Evolutionary conservation across 2,113 vertebrate genomes (phyloP).

Genomic region (Herpailurus yagouaroundi): DNA sequence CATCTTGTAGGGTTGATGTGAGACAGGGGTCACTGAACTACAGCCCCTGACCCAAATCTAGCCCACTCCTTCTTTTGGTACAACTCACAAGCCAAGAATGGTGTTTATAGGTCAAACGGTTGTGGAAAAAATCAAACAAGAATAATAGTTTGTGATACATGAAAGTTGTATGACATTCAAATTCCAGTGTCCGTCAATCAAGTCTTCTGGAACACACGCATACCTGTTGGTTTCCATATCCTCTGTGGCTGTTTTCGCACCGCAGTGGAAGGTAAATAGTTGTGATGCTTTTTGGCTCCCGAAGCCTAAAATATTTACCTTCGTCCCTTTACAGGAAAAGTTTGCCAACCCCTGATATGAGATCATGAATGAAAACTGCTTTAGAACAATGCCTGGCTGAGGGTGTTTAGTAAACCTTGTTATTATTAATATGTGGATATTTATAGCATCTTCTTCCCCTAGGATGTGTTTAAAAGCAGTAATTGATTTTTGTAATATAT

Average conservation of each 20-base stretch:
- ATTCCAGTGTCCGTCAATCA: not conserved
- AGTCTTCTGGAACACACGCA: not conserved
- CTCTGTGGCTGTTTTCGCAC: not conserved
- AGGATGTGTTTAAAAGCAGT: not conserved
- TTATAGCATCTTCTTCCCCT: not conserved
- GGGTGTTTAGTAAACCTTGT: not conserved
- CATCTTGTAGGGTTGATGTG: too few relatives aligned
- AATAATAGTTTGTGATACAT: not conserved
- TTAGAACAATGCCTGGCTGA: not conserved
- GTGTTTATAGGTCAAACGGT: not conserved
- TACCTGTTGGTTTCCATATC: not conserved
- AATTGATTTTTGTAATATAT: not conserved
- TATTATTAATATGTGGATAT: not conserved
- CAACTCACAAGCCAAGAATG: not conserved
- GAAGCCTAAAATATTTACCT: not conserved
- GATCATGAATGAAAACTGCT: not conserved
- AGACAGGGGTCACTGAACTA: too few relatives aligned
- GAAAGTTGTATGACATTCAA: not conserved
- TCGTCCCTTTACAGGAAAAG: slow-evolving; percentile 13
- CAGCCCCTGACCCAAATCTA: not conserved
- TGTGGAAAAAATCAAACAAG: not conserved
- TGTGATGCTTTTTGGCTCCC: not conserved
- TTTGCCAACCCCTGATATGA: not conserved
- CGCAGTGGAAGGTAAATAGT: not conserved
- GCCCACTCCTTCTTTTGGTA: not conserved